Conservation (phyloP, 92 coral and sea anemone genomes). For the Bergia sp. region DNA sequence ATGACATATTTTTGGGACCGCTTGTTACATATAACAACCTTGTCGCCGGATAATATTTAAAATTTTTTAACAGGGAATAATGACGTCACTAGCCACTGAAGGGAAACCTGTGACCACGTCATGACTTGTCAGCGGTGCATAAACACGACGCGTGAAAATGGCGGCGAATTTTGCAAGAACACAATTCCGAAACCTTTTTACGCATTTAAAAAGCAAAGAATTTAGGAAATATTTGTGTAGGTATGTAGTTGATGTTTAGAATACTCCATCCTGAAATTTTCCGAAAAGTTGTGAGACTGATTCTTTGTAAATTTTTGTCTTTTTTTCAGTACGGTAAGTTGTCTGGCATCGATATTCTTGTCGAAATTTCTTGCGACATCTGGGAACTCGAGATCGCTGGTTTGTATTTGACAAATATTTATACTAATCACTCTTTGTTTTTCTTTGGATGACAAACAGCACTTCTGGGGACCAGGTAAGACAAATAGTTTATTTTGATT, state of each 20-base stretch:
- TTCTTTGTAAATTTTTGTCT: constrained; percentile 27
- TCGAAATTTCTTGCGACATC: background rate
- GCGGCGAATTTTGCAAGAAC: constrained; percentile 74
- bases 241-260: constrained; percentile 43
- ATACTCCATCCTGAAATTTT: background rate
- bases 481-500: background rate
- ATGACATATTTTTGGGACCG: no score
- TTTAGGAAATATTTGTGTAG: constrained; percentile 94
- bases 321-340: constrained; percentile 97
- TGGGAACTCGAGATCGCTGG: background rate
- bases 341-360: background rate
- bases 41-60: no score
- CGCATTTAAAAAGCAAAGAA: constrained; percentile 91
- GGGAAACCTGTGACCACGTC: constrained; percentile 22
- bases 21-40: no score
- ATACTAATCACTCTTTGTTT: constrained; percentile 36
- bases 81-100: background rate
- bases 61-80: no score
- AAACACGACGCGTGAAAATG: constrained; percentile 52
- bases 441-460: constrained; percentile 66
- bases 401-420: background rate
- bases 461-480: constrained; percentile 99
- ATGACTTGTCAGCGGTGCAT: constrained; percentile 21
- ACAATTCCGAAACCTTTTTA: constrained; percentile 57
- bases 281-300: background rate